A percentile compares a stretch with the other conserved stretches of the same genome.
Evolutionary conservation across 2,113 vertebrate genomes (phyloP).

Genomic region (Tautogolabrus adspersus): DNA sequence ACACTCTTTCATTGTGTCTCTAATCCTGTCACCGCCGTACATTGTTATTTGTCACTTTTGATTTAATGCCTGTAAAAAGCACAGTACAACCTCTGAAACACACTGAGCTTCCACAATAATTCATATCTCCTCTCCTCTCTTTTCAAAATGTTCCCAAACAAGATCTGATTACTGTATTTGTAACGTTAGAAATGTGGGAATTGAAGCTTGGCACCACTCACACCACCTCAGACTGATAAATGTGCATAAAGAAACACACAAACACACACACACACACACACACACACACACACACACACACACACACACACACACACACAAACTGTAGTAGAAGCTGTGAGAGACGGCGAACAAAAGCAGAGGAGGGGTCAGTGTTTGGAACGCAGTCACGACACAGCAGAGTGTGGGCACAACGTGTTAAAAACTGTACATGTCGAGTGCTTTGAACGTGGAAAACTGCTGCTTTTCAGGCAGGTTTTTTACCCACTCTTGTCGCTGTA

Average conservation of each 20-base stretch:
- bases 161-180: conserved; percentile 33
- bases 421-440: conserved; percentile 3
- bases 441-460: conserved; percentile 9
- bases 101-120: not conserved
- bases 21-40: not conserved
- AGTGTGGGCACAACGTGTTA: conserved; percentile 43
- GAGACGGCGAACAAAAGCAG: conserved; percentile 30
- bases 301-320: not conserved
- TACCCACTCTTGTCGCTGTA: not conserved
- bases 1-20: not conserved
- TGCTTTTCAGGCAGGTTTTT: conserved; percentile 4
- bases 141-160: conserved; percentile 10
- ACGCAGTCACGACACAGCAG: conserved; percentile 48
- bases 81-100: not conserved
- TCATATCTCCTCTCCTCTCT: not conserved
- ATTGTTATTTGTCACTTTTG: not conserved
- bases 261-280: not conserved
- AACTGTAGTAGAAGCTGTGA: not conserved
- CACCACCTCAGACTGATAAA: conserved; percentile 11
- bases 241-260: conserved; percentile 12
- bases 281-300: not conserved
- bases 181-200: conserved; percentile 64
- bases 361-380: conserved; percentile 45
- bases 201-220: not conserved
- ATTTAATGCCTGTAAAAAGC: not conserved